Percentiles rank a stretch among this genome's conserved stretches.
Conservation (phyloP, 2,113 vertebrate genomes). For the Siniperca knerii region DNA sequence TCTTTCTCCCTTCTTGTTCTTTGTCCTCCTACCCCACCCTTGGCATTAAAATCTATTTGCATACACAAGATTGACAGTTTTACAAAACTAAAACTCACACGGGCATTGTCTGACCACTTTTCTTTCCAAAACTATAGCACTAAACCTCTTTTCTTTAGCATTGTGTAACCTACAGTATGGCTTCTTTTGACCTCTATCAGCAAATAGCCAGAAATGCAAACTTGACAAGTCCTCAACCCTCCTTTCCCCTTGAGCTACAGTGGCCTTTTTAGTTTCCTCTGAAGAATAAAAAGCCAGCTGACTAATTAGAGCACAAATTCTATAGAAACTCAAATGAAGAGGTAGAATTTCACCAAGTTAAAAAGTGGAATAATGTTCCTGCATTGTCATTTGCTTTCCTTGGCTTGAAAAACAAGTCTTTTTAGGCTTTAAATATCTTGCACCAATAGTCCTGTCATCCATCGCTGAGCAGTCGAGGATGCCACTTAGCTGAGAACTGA, state of each 20-base stretch:
- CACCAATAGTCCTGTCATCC: constrained; percentile 40
- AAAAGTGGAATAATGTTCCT: constrained; percentile 9
- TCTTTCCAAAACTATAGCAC: neutral
- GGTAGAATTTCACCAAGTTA: constrained; percentile 13
- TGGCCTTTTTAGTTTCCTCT: constrained; percentile 53
- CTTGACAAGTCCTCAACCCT: constrained; percentile 40
- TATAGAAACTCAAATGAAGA: constrained; percentile 8
- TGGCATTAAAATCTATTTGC: constrained; percentile 9
- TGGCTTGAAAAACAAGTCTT: constrained; percentile 39
- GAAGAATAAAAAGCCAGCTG: constrained; percentile 3
- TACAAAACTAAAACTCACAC: neutral
- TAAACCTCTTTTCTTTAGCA: neutral
- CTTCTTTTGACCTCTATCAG: constrained; percentile 39
- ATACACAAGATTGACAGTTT: neutral
- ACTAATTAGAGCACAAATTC: constrained; percentile 37
- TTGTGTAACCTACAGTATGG: constrained; percentile 5
- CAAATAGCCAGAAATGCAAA: constrained; percentile 52
- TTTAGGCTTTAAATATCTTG: constrained; percentile 63
- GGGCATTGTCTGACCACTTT: neutral
- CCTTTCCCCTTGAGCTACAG: constrained; percentile 19
- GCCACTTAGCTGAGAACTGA: constrained; percentile 29
- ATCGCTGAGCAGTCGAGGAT: constrained; percentile 50
- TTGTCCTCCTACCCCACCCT: neutral
- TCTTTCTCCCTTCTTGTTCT: neutral
- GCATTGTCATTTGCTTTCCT: constrained; percentile 27